Evolutionary conservation across 1,140 invertebrate species (phyloP).

Genomic region (Drepana arcuata): DNA sequence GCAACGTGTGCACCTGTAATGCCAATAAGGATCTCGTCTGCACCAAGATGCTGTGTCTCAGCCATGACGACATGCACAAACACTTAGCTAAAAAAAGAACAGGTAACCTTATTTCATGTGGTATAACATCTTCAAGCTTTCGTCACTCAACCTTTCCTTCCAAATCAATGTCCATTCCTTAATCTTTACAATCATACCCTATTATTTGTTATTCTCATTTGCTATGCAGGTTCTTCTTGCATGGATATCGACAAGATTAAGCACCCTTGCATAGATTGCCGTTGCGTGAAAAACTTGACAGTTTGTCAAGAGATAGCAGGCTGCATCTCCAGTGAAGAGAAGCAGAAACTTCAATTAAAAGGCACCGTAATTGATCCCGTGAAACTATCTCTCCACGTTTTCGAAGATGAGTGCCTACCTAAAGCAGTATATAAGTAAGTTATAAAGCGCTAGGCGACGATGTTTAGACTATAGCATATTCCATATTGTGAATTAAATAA

Average conservation of each 20-base stretch:
- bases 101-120: conserved; percentile 21
- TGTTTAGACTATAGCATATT: too few species aligned
- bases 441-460: too few species aligned
- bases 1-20: conserved; percentile 48
- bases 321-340: conserved; percentile 12
- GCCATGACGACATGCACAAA: conserved; percentile 14
- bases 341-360: conserved; percentile 1
- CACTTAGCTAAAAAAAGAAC: conserved; percentile 16
- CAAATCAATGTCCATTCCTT: too few species aligned
- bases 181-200: too few species aligned
- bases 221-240: too few species aligned
- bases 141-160: too few species aligned
- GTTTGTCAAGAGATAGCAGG: conserved; percentile 16
- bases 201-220: too few species aligned
- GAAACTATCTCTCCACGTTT: conserved; percentile 14
- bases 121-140: too few species aligned
- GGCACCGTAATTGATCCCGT: too few species aligned
- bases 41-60: conserved; percentile 20
- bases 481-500: too few species aligned
- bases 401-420: conserved; percentile 25
- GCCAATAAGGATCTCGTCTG: conserved; percentile 31
- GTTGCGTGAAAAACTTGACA: conserved; percentile 20
- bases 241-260: too few species aligned
- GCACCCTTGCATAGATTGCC: conserved; percentile 28
- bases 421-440: conserved; percentile 15